phyloP scores from a whole-genome alignment of 1,140 invertebrate species.

The Holotrichia oblita region DNA sequence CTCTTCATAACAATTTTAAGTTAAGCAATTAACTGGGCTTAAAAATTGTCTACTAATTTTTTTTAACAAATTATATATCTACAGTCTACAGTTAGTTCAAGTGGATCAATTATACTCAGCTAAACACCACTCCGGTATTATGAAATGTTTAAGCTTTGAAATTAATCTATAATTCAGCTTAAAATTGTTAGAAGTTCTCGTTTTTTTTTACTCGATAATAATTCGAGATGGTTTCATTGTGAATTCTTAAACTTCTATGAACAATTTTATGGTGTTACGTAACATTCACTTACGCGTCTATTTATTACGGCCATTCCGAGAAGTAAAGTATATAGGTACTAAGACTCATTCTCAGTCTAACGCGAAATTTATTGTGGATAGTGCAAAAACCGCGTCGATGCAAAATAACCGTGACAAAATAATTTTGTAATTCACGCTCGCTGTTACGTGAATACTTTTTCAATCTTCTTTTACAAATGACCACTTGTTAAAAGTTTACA shows the following conservation, averaged over 20 bases:
- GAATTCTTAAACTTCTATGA: neutral
- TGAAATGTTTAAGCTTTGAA: too few relatives aligned
- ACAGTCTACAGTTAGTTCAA: too few relatives aligned
- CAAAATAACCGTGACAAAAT: slow-evolving; percentile 27
- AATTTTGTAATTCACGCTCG: slow-evolving; percentile 13
- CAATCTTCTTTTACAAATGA: neutral
- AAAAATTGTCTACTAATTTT: too few relatives aligned
- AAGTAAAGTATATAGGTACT: neutral
- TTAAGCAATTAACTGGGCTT: too few relatives aligned
- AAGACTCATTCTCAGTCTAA: neutral
- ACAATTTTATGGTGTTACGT: neutral
- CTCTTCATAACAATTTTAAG: too few relatives aligned
- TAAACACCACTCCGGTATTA: too few relatives aligned
- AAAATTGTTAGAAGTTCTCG: neutral
- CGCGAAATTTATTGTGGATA: slow-evolving; percentile 12
- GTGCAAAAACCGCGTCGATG: neutral
- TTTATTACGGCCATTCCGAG: neutral
- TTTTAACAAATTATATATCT: too few relatives aligned
- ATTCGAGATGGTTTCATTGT: neutral
- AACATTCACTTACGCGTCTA: neutral
- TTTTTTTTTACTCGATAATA: neutral
- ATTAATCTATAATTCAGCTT: neutral
- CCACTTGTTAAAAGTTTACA: neutral
- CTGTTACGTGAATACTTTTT: slow-evolving; percentile 21
- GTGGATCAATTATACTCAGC: too few relatives aligned